A percentile compares a stretch with the other conserved stretches of the same genome.
Evolutionary conservation across 2,888 invertebrate genomes (phyloP).

Genomic region (Chrysomela aeneicollis): DNA sequence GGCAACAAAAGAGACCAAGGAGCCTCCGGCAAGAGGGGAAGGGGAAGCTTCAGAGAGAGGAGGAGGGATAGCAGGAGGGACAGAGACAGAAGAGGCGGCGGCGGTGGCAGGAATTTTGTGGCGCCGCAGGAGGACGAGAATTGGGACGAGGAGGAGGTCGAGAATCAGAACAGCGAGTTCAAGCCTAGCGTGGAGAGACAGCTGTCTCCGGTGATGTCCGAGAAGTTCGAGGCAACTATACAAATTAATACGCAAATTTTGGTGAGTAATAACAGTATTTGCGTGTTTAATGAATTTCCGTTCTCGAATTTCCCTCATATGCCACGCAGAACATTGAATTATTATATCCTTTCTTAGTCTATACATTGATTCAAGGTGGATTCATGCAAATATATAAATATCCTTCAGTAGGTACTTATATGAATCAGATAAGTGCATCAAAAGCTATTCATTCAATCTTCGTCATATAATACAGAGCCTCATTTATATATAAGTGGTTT

Average conservation of each 20-base stretch:
- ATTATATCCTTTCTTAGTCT: too few relatives aligned
- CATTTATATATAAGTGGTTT: too few relatives aligned
- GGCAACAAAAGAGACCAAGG: constrained; percentile 11
- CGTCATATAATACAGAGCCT: too few relatives aligned
- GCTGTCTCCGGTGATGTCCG: constrained; percentile 48
- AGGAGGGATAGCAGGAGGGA: constrained; percentile 31
- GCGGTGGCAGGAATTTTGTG: constrained; percentile 37
- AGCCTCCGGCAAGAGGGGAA: neutral
- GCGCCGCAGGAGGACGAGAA: constrained; percentile 19
- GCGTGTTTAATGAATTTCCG: neutral
- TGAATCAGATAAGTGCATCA: too few relatives aligned
- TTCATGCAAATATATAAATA: too few relatives aligned
- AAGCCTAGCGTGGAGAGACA: constrained; percentile 47
- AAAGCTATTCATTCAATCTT: too few relatives aligned
- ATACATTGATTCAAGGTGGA: too few relatives aligned
- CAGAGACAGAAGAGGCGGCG: constrained; percentile 36
- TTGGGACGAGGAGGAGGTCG: constrained; percentile 24
- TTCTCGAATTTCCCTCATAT: too few relatives aligned
- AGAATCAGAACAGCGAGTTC: constrained; percentile 26
- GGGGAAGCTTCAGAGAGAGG: constrained; percentile 24
- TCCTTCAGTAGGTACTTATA: too few relatives aligned
- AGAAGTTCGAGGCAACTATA: constrained; percentile 33
- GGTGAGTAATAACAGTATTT: constrained; percentile 37
- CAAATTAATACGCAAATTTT: constrained; percentile 28
- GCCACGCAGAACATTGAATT: too few relatives aligned